Base-by-base conservation (phyloP, 1,140 invertebrate genomes). In the Drosophila mauritiana region DNA sequence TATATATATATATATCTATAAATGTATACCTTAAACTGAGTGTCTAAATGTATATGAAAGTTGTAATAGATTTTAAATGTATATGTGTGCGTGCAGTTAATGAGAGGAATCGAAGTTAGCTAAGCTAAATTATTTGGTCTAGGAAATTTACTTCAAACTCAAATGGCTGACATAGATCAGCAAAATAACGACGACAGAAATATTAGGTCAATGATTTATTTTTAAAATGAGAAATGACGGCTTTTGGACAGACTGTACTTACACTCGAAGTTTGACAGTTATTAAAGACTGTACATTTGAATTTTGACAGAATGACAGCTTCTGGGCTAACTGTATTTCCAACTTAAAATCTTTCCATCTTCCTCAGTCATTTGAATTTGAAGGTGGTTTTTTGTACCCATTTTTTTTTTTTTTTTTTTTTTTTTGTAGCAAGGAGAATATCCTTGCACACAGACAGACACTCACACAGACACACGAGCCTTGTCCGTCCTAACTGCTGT, bases 41-140 rank as follows among this genome's bases (percentile, higher is more conserved):
- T 83, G 80, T 83, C 80, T 84, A 82, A 78, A 78, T 78, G 69
- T 86, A 79, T 61, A 77, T 80, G 54, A 56, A 57, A 65, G 56
- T 82, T 83, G 61, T 74, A 74, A 57, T 73, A 74, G 77, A 73
- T 78, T 53, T 70, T 62, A 77, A 48, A 25, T 67, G 62, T 73
- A 59, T 64, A 63, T 77, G 77, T 80, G 57, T 72, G 55, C 49
- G 49, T 56, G 45, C 39, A 51, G 56, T 54, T 22, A 40, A 27
- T 8, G 4, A 15, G 36, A 15, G 45, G 10, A 37, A 45, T 22
- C 40, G 40, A 63, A 56, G 58, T 62, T 80, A 45, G 72, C 72
- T 75, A 76, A 80, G 58, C 61, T 61, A 45, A 45, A 43, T 64
- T 8, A 20, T 22, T 64, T 67, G 25, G 20, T 64, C 37, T 52